Base-by-base conservation (phyloP, 2,113 vertebrate genomes). In the Parus major region DNA sequence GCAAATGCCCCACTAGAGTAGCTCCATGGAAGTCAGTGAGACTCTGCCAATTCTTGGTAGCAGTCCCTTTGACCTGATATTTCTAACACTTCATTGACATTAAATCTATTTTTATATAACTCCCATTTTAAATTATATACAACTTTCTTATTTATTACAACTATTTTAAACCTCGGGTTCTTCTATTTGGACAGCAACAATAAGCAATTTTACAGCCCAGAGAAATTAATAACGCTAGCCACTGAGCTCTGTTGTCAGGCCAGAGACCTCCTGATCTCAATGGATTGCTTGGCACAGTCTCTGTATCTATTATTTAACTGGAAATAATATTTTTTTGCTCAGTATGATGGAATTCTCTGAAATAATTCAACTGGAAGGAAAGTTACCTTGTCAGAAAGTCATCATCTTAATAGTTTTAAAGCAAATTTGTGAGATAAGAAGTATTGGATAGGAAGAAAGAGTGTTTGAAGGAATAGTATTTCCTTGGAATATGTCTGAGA, bases 321-420 rank as follows among this genome's bases (percentile, higher is more conserved):
- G 27, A 93, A 75, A 85, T 82, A 80, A 68, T 76, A 36, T 85
- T 35, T 66, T 92, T 87, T 85, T 87, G n/a, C 50, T 80, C 49
- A n/a, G 13, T 75, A 31, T 41, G 76, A 86, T 68, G 49, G 61
- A 86, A 84, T 79, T 91, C 53, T 84, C 52, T 72, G 68, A 90
- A 94, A 91, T 93, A 93, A 96, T 81, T 95, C 85, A 96, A 31
- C 55, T 70, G 55, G 63, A 93, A 93, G 70, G 73, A 78, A 90
- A 88, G 87, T 75, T 94, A 83, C 52, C 59, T 41, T 85, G 90
- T 83, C 85, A 92, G 65, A 90, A 94, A 90, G 39, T 36, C 29
- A 77, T 35, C 68, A 90, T 88, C 47, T 63, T 55, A 91, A 57
- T 15, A 61, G 46, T 2, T 80, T 36, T 77, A 65, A 95, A 72